Percentiles rank a stretch among this genome's conserved stretches.
Conservation (phyloP, 1,140 invertebrate species). For the Rhopalosiphum padi region DNA sequence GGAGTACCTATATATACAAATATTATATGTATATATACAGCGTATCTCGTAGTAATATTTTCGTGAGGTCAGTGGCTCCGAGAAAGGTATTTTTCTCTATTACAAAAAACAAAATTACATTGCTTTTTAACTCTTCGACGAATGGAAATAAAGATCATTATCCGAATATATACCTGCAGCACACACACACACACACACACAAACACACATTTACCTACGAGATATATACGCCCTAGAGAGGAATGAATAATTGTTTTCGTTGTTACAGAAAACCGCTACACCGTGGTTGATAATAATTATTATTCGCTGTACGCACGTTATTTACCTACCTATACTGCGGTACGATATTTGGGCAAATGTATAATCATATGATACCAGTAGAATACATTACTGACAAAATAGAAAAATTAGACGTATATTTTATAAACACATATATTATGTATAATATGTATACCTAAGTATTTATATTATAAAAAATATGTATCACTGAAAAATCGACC, state of each 20-base stretch:
- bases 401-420: not conserved
- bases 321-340: no score
- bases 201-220: no score
- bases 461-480: not conserved
- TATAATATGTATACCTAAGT: not conserved
- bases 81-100: slow-evolving; percentile 43
- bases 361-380: not conserved
- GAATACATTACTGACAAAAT: no score
- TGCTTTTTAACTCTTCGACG: slow-evolving; percentile 47
- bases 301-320: not conserved
- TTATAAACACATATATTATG: not conserved
- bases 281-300: slow-evolving; percentile 29
- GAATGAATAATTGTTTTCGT: slow-evolving; percentile 48
- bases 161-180: not conserved
- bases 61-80: slow-evolving; percentile 55
- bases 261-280: slow-evolving; percentile 45
- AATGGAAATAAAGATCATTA: slow-evolving; percentile 53
- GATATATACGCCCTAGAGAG: slow-evolving; percentile 30
- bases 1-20: no score
- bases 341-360: not conserved
- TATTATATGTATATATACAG: not conserved
- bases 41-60: slow-evolving; percentile 45
- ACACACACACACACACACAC: not conserved
- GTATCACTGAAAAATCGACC: not conserved
- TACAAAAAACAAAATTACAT: slow-evolving; percentile 51